Percentiles rank a stretch among this genome's conserved stretches.
phyloP scores from a whole-genome alignment of 2,113 vertebrate species.

The Hemiprocne comata region DNA sequence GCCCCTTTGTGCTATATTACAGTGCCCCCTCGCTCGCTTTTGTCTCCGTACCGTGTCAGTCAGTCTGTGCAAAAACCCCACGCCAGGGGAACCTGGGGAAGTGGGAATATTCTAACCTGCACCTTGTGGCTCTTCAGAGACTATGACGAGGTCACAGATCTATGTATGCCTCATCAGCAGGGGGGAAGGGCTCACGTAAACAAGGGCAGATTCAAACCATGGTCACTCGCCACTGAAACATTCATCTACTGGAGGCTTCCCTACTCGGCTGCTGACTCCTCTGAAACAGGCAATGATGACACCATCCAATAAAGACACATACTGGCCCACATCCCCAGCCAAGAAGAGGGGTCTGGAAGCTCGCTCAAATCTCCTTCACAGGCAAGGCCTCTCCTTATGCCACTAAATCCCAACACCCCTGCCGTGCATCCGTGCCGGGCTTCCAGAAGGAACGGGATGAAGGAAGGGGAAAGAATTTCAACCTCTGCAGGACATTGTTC shows the following conservation, averaged over 20 bases:
- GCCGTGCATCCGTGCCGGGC: background rate
- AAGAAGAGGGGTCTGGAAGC: background rate
- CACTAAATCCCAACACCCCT: background rate
- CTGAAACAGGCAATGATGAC: background rate
- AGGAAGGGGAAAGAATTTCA: background rate
- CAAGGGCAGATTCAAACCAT: background rate
- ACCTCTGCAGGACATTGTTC: background rate
- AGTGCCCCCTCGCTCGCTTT: constrained; percentile 46
- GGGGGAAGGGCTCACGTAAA: background rate
- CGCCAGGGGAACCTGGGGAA: background rate
- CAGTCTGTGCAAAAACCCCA: background rate
- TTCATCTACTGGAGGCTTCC: background rate
- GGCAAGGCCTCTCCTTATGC: background rate
- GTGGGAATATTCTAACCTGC: background rate
- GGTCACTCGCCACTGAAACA: background rate
- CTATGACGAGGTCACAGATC: background rate
- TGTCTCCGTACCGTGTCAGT: constrained; percentile 6
- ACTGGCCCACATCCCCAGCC: background rate
- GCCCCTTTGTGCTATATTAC: constrained; percentile 48
- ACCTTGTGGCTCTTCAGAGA: background rate
- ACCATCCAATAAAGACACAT: background rate
- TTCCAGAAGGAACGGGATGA: background rate
- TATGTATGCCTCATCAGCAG: background rate
- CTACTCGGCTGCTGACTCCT: background rate
- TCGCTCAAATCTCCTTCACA: background rate